Evolutionary conservation across 2,113 vertebrate genomes (phyloP), one percentile per base, ranked within the genome.

Genomic region (Apodemus sylvaticus): DNA sequence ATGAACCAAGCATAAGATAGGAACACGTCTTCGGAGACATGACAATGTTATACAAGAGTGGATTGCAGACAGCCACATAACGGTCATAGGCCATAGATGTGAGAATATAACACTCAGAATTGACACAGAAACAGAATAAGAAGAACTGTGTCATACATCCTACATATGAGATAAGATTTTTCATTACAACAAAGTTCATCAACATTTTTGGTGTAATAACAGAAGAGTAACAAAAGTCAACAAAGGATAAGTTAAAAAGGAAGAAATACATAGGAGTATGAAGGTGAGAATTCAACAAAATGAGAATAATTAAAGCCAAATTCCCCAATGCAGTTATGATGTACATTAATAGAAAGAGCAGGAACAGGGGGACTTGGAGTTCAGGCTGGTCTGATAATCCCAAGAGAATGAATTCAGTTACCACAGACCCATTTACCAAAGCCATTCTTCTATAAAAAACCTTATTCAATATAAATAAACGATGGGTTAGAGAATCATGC

Each of bases 171-270:
- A 96, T 95, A 12, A 86, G 5, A 20, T 97, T 98, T 31, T 93
- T 85, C 36, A 82, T 58, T 58, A 19, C 36, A 66, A 86, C 7
- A 29, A 98, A 95, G 24, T 89, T 77, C 13, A 68, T 66, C 48
- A 97, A 42, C 93, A 97, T 97, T 91, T 98, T 95, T 3, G 95
- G 96, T 31, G 68, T 95, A 91, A 97, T 91, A 12, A 96, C 82
- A 81, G 92, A 86, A 68, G 94, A 95, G 29, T 94, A 97, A 34
- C 78, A 94, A 24, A 95, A 11, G 1, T 48, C 45, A 5, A 48
- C 97, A 16, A 95, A 93, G 3, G 96, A 97, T 13, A 98, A 90
- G 22, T 96, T 96, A 8, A 91, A 91, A 22, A 97, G 86, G 62
- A 96, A 97, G 86, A 96, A 96, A 71, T 76, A 98, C 97, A 96